These are phyloP conservation scores for Tortricodes alternella DNA, from an alignment of 2,888 invertebrate species.

Conservation along the genomic window DNA sequence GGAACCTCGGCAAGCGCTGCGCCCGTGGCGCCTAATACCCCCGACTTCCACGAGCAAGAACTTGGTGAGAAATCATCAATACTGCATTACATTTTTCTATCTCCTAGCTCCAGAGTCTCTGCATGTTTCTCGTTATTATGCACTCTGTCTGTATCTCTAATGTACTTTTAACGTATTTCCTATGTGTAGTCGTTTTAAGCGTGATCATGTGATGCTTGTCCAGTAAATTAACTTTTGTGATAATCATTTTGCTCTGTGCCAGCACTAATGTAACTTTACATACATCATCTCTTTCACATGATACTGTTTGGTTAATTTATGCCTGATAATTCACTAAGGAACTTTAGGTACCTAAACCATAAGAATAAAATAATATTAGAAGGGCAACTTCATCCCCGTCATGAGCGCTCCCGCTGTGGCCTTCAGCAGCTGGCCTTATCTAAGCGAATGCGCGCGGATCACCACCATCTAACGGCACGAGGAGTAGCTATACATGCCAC, in stretches of 20 bases:
- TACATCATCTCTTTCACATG: not conserved
- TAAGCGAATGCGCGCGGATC: too few relatives aligned
- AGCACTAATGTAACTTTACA: conserved; percentile 20
- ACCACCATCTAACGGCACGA: too few relatives aligned
- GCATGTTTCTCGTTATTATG: not conserved
- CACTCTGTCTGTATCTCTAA: too few relatives aligned
- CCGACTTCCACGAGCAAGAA: conserved; percentile 66
- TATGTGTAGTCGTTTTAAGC: not conserved
- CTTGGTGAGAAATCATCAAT: conserved; percentile 62
- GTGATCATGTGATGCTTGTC: not conserved
- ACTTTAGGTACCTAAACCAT: not conserved
- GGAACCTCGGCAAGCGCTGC: conserved; percentile 56
- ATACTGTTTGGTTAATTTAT: not conserved
- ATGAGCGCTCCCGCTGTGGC: too few relatives aligned
- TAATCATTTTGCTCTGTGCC: conserved; percentile 22
- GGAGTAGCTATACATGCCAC: too few relatives aligned
- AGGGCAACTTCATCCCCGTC: too few relatives aligned
- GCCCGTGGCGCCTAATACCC: conserved; percentile 52
- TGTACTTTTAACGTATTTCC: not conserved
- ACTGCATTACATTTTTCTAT: not conserved
- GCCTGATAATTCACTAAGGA: not conserved
- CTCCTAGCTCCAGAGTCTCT: not conserved
- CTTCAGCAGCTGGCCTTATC: too few relatives aligned
- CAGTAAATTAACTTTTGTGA: conserved; percentile 11
- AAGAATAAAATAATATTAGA: too few relatives aligned